phyloP scores from a whole-genome alignment of 2,888 invertebrate species.

The Listrodromus nycthemerus region DNA sequence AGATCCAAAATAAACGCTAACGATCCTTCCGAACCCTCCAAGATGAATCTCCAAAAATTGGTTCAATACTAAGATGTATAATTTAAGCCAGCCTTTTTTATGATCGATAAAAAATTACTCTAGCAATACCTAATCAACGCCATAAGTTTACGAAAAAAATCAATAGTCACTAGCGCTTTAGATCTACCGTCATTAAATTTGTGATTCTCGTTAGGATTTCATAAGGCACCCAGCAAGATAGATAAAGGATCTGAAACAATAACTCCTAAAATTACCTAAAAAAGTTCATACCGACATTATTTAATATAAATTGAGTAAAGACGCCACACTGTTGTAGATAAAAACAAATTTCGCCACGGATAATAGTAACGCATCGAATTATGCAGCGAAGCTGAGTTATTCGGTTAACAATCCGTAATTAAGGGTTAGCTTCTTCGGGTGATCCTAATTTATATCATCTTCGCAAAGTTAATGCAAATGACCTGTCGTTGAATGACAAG shows the following conservation, averaged over 20 bases:
- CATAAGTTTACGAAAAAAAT: too few species aligned
- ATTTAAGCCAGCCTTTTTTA: too few species aligned
- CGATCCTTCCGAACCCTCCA: not conserved
- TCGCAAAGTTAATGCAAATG: conserved; percentile 60
- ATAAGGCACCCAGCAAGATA: not conserved
- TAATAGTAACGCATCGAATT: not conserved
- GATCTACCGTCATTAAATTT: too few species aligned
- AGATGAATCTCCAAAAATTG: not conserved
- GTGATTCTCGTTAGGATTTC: not conserved
- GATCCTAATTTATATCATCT: conserved; percentile 73
- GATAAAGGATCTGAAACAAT: not conserved
- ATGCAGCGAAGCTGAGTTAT: conserved; percentile 67
- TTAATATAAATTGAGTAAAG: not conserved
- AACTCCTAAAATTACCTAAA: too few species aligned
- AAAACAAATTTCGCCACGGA: not conserved
- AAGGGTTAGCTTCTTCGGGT: conserved; percentile 71
- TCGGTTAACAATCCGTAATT: conserved; percentile 79
- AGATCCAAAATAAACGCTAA: not conserved
- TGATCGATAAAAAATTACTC: too few species aligned
- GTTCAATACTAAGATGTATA: not conserved
- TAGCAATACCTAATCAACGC: too few species aligned
- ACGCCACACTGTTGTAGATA: not conserved
- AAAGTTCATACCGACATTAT: not conserved
- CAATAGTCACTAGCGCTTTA: too few species aligned
- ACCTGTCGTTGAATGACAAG: conserved; percentile 56